These are phyloP conservation scores for Bubalus kerabau DNA, from an alignment of 2,113 vertebrate species.

Conservation along the genomic window DNA sequence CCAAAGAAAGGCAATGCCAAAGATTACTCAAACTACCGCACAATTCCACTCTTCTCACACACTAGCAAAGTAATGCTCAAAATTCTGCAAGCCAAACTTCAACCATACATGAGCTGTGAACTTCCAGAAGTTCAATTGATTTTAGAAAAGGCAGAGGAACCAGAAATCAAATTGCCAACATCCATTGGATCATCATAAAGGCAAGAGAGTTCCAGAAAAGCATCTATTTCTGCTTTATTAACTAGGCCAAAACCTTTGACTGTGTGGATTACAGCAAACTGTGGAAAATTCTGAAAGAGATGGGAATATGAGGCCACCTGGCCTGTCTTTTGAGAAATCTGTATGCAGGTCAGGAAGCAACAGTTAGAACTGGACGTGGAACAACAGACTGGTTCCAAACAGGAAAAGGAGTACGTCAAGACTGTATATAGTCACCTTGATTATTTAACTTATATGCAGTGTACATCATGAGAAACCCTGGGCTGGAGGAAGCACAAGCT, in stretches of 20 bases:
- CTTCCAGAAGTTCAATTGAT: fast-evolving
- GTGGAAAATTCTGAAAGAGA: background rate
- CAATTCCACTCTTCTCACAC: background rate
- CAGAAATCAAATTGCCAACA: background rate
- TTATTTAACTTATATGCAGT: background rate
- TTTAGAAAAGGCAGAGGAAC: background rate
- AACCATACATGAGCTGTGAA: background rate
- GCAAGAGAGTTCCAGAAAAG: background rate
- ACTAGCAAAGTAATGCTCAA: background rate
- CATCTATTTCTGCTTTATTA: background rate
- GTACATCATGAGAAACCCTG: background rate
- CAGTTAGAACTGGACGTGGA: background rate
- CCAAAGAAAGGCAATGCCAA: background rate
- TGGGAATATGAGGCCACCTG: background rate
- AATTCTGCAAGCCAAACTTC: background rate
- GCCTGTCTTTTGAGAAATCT: background rate
- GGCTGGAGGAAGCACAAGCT: background rate
- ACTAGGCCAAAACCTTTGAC: background rate
- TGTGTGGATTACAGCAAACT: background rate
- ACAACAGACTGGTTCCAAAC: background rate
- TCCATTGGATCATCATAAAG: background rate
- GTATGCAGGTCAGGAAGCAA: background rate
- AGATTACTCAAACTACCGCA: fast-evolving
- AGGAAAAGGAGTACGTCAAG: background rate
- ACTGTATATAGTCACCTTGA: background rate